A percentile compares a stretch with the other conserved stretches of the same genome.
These are phyloP conservation scores for Puffinus mauretanicus DNA, from an alignment of 2,113 vertebrate genomes.

Conservation along the genomic window DNA sequence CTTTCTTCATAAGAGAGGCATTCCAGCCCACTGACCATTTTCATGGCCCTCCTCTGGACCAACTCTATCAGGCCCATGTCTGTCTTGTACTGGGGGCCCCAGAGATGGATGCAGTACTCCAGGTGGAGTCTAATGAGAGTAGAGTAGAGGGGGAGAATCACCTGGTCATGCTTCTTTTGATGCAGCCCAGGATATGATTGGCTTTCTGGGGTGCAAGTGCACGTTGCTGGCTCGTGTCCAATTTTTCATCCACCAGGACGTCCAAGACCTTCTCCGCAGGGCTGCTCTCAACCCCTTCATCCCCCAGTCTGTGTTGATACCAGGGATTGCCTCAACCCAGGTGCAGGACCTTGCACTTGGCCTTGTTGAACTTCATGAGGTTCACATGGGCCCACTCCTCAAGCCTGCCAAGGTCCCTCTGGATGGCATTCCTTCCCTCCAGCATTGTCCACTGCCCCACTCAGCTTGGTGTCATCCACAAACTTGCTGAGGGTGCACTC, in stretches of 20 bases:
- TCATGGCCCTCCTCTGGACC: background rate
- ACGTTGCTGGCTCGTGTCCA: background rate
- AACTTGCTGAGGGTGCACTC: background rate
- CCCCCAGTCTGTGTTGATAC: accelerated
- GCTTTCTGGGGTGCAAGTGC: background rate
- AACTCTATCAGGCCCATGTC: too few species aligned
- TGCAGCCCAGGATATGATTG: accelerated
- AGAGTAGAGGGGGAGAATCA: background rate
- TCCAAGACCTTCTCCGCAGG: background rate
- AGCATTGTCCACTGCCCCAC: background rate
- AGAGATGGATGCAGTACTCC: background rate
- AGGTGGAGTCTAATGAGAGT: accelerated
- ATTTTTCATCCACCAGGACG: background rate
- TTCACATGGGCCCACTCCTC: background rate
- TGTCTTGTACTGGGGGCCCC: background rate
- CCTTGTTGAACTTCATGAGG: background rate
- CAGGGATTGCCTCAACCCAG: accelerated
- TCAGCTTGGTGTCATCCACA: background rate
- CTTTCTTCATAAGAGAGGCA: background rate
- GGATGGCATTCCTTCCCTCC: background rate
- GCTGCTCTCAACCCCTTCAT: background rate
- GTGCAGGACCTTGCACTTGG: background rate
- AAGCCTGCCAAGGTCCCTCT: background rate
- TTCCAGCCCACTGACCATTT: background rate
- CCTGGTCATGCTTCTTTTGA: accelerated